Conservation (phyloP, 2,888 invertebrate species). For the Agrypnus murinus region DNA sequence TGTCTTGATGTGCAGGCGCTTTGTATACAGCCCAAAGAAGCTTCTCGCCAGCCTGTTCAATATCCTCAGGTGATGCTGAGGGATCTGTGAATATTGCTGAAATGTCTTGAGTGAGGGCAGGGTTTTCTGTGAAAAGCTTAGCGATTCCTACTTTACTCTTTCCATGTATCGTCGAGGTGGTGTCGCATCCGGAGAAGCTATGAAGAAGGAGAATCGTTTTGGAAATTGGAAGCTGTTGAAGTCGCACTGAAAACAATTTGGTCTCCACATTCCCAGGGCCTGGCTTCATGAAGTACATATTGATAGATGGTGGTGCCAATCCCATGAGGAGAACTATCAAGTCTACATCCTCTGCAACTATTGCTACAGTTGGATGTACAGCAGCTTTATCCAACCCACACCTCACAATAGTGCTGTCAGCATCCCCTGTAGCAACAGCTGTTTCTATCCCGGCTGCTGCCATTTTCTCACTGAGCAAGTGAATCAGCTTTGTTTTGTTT, state of each 20-base stretch:
- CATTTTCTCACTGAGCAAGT: slow-evolving; percentile 45
- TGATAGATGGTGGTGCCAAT: slow-evolving; percentile 20
- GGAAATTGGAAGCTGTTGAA: background rate
- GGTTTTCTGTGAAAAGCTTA: background rate
- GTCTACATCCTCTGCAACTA: slow-evolving; percentile 21
- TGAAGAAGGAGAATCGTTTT: background rate
- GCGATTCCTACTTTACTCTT: background rate
- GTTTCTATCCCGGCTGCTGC: slow-evolving; percentile 51
- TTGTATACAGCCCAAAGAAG: background rate
- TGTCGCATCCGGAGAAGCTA: background rate
- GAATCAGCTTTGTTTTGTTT: slow-evolving; percentile 50
- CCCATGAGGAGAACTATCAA: slow-evolving; percentile 5
- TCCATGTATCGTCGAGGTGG: background rate
- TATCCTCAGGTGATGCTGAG: background rate
- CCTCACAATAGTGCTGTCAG: slow-evolving; percentile 53
- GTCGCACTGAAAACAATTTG: slow-evolving; percentile 7
- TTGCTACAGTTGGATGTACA: background rate
- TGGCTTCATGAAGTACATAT: slow-evolving; percentile 43
- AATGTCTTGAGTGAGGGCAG: background rate
- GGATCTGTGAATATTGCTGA: background rate
- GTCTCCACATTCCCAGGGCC: slow-evolving; percentile 21
- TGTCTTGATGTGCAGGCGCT: background rate
- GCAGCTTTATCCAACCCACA: slow-evolving; percentile 47
- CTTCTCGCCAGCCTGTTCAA: slow-evolving; percentile 2
- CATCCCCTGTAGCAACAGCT: slow-evolving; percentile 45